These are phyloP conservation scores for Gallinago solitaria DNA, from an alignment of 2,797 vertebrate genomes.

Conservation along the genomic window DNA sequence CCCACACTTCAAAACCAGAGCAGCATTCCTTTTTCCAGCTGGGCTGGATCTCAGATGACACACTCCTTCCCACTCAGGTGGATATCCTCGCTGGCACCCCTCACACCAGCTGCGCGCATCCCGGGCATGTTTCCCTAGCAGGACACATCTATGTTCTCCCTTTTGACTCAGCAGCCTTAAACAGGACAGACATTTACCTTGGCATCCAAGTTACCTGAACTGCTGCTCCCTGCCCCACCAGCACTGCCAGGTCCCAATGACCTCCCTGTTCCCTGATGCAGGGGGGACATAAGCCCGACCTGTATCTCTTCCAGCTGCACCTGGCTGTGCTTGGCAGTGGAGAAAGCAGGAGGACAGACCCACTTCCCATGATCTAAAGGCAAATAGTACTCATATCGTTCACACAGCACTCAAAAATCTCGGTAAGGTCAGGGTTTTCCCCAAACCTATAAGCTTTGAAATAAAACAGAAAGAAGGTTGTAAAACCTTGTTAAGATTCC, in stretches of 20 bases:
- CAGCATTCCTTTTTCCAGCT: neutral
- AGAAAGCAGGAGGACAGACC: neutral
- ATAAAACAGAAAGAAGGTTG: neutral
- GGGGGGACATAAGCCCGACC: neutral
- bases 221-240: neutral
- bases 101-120: accelerated
- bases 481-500: neutral
- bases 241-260: neutral
- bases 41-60: neutral
- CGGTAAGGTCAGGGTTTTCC: neutral
- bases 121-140: neutral
- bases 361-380: neutral
- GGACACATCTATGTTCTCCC: neutral
- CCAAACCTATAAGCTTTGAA: neutral
- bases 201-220: neutral
- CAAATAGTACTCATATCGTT: neutral
- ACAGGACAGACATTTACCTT: neutral
- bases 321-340: accelerated
- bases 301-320: neutral
- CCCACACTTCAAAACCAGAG: neutral
- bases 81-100: neutral
- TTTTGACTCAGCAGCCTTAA: neutral
- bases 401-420: neutral
- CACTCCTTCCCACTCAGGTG: neutral
- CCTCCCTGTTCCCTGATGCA: neutral